Base-by-base conservation (phyloP, 2,888 invertebrate species). In the Vandiemenella viatica region DNA sequence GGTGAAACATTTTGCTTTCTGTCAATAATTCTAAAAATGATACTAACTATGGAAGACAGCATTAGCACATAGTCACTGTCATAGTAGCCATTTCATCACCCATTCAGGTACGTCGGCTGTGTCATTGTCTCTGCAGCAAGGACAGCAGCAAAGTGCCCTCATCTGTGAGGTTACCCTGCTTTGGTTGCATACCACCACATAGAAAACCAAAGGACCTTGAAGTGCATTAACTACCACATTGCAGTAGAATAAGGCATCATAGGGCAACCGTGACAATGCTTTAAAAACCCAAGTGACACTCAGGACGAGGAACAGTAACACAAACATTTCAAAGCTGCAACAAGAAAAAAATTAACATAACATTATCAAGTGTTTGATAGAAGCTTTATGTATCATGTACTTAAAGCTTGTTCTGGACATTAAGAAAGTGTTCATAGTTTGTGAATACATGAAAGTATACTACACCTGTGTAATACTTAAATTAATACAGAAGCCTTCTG, bases 31-130 rank as follows among this genome's bases (percentile, higher is more conserved):
- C n/a, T n/a, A n/a, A n/a, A n/a, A n/a, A n/a, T n/a, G n/a, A n/a
- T n/a, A n/a, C n/a, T n/a, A n/a, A n/a, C n/a, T n/a, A n/a, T n/a
- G n/a, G n/a, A n/a, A n/a, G n/a, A n/a, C n/a, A n/a, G n/a, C n/a
- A n/a, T 59, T 58, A 71, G 59, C 72, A 72, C 45, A 61, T 61
- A 37, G 75, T 75, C 15, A 82, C 80, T 60, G 86, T 86, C 78
- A 88, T 87, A 53, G 87, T 85, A 46, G 84, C 80, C 83, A 88
- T 80, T 68, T 89, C 88, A 60, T 88, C 88, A 0, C 88, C 87
- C 87, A 88, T 60, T 88, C 87, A 1, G 60, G 46, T 1, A 59
- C 58, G 26, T 57, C 57, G 10, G 57, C 58, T 21, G 51, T 40
- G 7, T 49, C 48, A 10, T 43, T 22, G 4, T 41, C 22, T 15